These are phyloP conservation scores for Dicerorhinus sumatrensis DNA, from an alignment of 2,113 vertebrate genomes.

Conservation along the genomic window DNA sequence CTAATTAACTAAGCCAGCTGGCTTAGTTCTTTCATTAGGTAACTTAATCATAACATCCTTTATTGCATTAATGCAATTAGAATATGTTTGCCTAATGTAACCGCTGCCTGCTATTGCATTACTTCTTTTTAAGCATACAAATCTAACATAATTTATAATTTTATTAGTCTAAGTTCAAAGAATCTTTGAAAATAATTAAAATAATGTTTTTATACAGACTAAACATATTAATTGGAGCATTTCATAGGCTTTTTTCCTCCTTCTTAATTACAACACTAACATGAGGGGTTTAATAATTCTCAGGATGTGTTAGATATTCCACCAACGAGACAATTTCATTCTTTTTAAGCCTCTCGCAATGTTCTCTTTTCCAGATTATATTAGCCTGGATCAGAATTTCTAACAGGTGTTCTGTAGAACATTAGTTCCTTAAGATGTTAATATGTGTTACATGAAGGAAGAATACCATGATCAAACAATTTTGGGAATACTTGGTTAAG, in stretches of 20 bases:
- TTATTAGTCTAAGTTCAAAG: conserved; percentile 67
- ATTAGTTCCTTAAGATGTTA: background rate
- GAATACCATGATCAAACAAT: background rate
- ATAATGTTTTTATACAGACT: background rate
- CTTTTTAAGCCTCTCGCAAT: conserved; percentile 28
- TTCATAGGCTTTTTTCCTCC: background rate
- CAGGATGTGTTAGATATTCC: background rate
- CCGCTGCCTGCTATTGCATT: conserved; percentile 71
- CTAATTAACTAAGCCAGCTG: conserved; percentile 38
- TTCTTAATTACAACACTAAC: background rate
- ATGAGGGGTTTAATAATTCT: background rate
- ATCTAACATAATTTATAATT: conserved; percentile 81
- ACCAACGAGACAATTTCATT: background rate
- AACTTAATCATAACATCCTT: conserved; percentile 77
- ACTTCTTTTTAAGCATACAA: conserved; percentile 75
- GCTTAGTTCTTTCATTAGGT: conserved; percentile 77
- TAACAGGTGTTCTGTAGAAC: background rate
- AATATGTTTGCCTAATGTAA: conserved; percentile 76
- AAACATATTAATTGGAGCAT: background rate
- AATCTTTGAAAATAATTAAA: conserved; percentile 54
- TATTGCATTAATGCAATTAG: conserved; percentile 79
- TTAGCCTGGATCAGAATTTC: background rate
- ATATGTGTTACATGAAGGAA: background rate
- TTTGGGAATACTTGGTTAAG: background rate
- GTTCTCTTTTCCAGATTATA: background rate